Evolutionary conservation across 2,888 invertebrate genomes (phyloP).

Genomic region (Aporophyla nigra): DNA sequence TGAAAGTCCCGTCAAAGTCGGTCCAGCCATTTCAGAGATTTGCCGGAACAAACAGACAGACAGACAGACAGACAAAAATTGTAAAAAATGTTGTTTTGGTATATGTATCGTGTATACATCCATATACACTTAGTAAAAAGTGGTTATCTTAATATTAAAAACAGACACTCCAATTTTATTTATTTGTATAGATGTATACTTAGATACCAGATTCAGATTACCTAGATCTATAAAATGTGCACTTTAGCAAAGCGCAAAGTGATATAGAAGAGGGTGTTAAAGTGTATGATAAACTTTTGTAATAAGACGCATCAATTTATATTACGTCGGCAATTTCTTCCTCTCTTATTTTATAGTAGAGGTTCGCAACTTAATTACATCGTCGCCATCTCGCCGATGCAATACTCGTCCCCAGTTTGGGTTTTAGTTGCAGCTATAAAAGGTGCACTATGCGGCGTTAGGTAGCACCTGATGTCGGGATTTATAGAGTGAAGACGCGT

Average conservation of each 20-base stretch:
- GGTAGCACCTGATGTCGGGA: conserved; percentile 69
- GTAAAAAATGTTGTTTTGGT: too few species aligned
- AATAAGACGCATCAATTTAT: conserved; percentile 48
- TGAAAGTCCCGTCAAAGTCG: too few species aligned
- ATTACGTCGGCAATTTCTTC: conserved; percentile 40
- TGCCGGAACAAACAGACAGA: too few species aligned
- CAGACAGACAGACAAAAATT: too few species aligned
- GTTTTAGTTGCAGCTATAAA: conserved; percentile 65
- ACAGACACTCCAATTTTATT: too few species aligned
- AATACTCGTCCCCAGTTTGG: conserved; percentile 47
- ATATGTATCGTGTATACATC: too few species aligned
- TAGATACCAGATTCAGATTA: conserved; percentile 15
- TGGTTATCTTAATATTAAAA: too few species aligned
- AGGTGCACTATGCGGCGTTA: conserved; percentile 62
- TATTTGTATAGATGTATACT: too few species aligned
- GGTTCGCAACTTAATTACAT: conserved; percentile 63
- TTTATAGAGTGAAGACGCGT: conserved; percentile 71
- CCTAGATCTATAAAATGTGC: conserved; percentile 35
- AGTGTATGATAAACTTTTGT: conserved; percentile 49
- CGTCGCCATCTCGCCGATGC: conserved; percentile 25
- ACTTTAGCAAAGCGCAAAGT: conserved; percentile 34
- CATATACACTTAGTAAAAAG: too few species aligned
- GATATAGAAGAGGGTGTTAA: conserved; percentile 24
- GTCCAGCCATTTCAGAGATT: too few species aligned
- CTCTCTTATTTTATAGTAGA: conserved; percentile 57